phyloP scores from a whole-genome alignment of 2,113 vertebrate genomes.

The Heterotis niloticus region DNA sequence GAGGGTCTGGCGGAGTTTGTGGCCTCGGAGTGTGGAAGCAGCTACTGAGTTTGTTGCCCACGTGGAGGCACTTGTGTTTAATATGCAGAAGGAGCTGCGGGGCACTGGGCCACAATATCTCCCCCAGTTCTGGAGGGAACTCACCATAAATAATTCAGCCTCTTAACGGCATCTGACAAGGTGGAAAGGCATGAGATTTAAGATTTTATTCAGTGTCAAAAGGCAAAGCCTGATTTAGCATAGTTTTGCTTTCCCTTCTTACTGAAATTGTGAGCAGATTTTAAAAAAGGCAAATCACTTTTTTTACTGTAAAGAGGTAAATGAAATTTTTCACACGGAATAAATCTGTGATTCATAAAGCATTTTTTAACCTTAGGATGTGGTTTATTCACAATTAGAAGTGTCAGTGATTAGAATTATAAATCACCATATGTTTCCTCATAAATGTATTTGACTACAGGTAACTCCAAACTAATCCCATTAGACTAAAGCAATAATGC shows the following conservation, averaged over 20 bases:
- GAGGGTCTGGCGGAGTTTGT: no score
- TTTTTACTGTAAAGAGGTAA: background rate
- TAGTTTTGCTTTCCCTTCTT: constrained; percentile 26
- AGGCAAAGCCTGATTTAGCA: constrained; percentile 59
- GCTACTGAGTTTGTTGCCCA: constrained; percentile 21
- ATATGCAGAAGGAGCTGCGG: constrained; percentile 37
- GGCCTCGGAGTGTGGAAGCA: background rate
- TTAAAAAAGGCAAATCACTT: constrained; percentile 28
- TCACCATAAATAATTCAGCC: constrained; percentile 63
- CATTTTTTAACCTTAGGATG: no score
- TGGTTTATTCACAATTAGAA: no score
- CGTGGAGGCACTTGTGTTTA: constrained; percentile 29
- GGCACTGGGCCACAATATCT: constrained; percentile 39
- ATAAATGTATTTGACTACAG: no score
- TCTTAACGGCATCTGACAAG: constrained; percentile 41
- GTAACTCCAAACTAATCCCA: no score
- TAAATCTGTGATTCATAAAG: no score
- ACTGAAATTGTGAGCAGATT: constrained; percentile 33
- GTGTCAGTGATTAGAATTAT: no score
- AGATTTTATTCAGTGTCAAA: constrained; percentile 65
- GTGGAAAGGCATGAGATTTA: constrained; percentile 48
- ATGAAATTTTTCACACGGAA: no score
- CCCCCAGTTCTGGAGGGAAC: constrained; percentile 46
- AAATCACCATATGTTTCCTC: no score
- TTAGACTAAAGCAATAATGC: no score